Percentiles rank a stretch among this genome's conserved stretches.
Evolutionary conservation across 2,888 invertebrate genomes (phyloP).

Genomic region (Tetheella fluctuosa): DNA sequence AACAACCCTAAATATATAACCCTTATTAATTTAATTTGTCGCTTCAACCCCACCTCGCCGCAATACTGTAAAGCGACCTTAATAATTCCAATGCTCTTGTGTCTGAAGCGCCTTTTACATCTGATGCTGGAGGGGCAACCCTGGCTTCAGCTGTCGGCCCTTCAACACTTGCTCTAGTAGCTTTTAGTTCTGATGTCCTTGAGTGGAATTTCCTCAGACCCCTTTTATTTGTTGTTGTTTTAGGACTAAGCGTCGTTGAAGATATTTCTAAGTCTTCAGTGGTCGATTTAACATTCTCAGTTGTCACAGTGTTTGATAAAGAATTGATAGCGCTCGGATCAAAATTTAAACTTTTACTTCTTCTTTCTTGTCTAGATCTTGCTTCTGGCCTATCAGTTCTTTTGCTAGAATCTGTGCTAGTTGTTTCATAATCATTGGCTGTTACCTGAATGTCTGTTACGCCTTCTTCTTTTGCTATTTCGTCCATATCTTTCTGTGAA

Average conservation of each 20-base stretch:
- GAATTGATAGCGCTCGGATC: slow-evolving; percentile 72
- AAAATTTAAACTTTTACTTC: slow-evolving; percentile 64
- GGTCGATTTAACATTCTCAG: slow-evolving; percentile 51
- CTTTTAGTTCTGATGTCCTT: slow-evolving; percentile 54
- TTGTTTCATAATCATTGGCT: slow-evolving; percentile 45
- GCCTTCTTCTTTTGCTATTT: slow-evolving; percentile 71
- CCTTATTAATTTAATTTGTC: slow-evolving; percentile 36
- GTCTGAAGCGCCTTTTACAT: slow-evolving; percentile 85
- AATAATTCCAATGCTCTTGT: slow-evolving; percentile 92
- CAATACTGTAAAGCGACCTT: slow-evolving; percentile 92
- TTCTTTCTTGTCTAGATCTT: slow-evolving; percentile 52
- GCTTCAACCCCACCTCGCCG: slow-evolving; percentile 89
- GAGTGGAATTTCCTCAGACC: slow-evolving; percentile 66
- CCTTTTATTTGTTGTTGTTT: slow-evolving; percentile 59
- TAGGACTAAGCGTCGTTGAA: slow-evolving; percentile 61
- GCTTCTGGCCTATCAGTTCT: slow-evolving; percentile 54
- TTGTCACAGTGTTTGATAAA: slow-evolving; percentile 65
- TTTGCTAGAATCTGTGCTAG: slow-evolving; percentile 54
- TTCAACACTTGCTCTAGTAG: slow-evolving; percentile 52
- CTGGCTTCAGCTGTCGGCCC: slow-evolving; percentile 72
- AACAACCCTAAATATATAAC: slow-evolving; percentile 57
- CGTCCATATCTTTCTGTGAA: slow-evolving; percentile 82
- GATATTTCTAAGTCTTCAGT: slow-evolving; percentile 43
- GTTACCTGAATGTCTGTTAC: slow-evolving; percentile 51
- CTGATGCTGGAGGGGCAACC: slow-evolving; percentile 53